Percentiles rank a stretch among this genome's conserved stretches.
phyloP scores from a whole-genome alignment of 2,113 vertebrate species.

The Notiomystis cincta region DNA sequence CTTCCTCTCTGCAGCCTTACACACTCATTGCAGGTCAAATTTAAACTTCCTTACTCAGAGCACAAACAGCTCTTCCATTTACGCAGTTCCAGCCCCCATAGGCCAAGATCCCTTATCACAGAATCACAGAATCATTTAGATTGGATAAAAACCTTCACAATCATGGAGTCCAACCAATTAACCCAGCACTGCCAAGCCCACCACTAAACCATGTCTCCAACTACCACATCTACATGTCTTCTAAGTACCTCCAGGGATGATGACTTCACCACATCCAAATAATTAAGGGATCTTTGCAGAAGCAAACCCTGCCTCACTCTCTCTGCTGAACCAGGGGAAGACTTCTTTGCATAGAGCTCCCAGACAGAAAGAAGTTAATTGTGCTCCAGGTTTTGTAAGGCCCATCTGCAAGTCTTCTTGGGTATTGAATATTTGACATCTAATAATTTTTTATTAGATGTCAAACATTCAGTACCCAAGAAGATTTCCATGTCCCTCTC shows the following conservation, averaged over 20 bases:
- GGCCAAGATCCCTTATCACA: not conserved
- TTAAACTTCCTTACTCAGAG: not conserved
- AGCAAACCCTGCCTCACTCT: not conserved
- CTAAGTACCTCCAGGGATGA: not conserved
- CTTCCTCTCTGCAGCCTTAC: conserved; percentile 8
- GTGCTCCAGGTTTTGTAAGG: not conserved
- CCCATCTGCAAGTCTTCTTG: not conserved
- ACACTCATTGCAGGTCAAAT: not conserved
- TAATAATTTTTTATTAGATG: no score
- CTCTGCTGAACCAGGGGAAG: not conserved
- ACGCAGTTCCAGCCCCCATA: not conserved
- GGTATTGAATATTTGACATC: no score
- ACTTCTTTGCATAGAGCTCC: not conserved
- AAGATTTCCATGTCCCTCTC: not conserved
- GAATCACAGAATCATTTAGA: not conserved
- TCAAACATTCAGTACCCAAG: not conserved
- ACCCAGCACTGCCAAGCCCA: not conserved
- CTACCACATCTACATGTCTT: not conserved
- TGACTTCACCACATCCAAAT: not conserved
- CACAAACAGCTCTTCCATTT: not conserved
- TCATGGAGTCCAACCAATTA: not conserved
- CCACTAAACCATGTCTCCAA: not conserved
- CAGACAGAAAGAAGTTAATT: not conserved
- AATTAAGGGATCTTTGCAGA: not conserved
- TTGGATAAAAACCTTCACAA: not conserved